Evolutionary conservation across 2,113 vertebrate species (phyloP), one percentile per base, ranked within the genome.

Genomic region (Enhydra lutris): DNA sequence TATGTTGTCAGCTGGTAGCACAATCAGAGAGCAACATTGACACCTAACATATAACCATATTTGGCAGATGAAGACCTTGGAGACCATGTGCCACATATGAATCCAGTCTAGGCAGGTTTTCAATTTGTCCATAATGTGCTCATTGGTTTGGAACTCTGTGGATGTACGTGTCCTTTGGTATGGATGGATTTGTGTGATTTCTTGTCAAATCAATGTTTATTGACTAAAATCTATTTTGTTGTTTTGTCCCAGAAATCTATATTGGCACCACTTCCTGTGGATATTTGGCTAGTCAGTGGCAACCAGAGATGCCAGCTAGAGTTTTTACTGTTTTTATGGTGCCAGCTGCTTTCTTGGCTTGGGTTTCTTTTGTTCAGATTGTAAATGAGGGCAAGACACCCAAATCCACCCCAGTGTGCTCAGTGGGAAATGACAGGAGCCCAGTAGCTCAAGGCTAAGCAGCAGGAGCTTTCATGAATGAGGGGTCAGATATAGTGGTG

Each of bases 281-380:
- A 98, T 99, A 99, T 99, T 99, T 99, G 98, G 98, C 99, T 99
- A 99, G 98, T 99, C 98, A 97, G 97, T 99, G 98, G 98, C 98
- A 98, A 98, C 98, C 82, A 98, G 98, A 98, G 98, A 98, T 98
- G 99, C 99, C 98, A 99, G 98, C 98, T 98, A 98, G 98, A 99
- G 98, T 98, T 99, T 99, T 99, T 98, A 98, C 98, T 98, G 98
- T 99, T 99, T 99, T 99, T 98, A 99, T 98, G 98, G 98, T 98
- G 99, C 99, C 99, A 99, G 99, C 98, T 99, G 99, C 99, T 99
- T 99, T 99, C 98, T 98, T 99, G 99, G 98, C 99, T 99, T 97
- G 95, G 67, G 76, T 98, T 98, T 98, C 98, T 99, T 98, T 99
- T 99, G 99, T 99, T 99, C 98, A 98, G 98, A 98, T 99, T 99